These are phyloP conservation scores for Lophius piscatorius DNA, from an alignment of 2,113 vertebrate species.

Conservation along the genomic window DNA sequence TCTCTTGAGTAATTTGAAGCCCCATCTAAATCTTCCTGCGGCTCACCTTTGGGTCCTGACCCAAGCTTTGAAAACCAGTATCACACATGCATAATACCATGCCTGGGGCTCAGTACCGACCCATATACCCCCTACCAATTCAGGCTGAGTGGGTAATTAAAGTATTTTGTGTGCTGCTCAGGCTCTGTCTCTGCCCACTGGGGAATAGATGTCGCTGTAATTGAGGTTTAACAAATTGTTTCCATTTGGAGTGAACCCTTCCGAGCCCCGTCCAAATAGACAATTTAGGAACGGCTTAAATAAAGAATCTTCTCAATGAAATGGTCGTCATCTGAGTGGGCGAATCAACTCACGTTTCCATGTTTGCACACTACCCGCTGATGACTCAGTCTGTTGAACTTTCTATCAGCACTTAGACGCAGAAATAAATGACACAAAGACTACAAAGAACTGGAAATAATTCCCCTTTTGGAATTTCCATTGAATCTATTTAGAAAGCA, in stretches of 20 bases:
- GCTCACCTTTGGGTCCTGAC: slow-evolving; percentile 50
- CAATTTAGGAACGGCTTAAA: slow-evolving; percentile 36
- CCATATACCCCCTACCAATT: slow-evolving; percentile 65
- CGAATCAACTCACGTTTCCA: not conserved
- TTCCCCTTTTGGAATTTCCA: not conserved
- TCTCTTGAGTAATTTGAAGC: slow-evolving; percentile 39
- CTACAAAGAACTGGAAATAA: not conserved
- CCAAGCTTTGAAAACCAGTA: slow-evolving; percentile 42
- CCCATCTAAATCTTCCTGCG: slow-evolving; percentile 24
- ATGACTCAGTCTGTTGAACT: slow-evolving; percentile 2
- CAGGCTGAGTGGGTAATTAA: slow-evolving; percentile 71
- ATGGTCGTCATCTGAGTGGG: not conserved
- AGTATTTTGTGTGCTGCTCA: slow-evolving; percentile 51
- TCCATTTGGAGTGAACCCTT: slow-evolving; percentile 49
- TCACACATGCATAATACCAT: slow-evolving; percentile 36
- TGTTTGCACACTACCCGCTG: slow-evolving; percentile 1
- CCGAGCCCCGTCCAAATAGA: slow-evolving; percentile 41
- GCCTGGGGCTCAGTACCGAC: slow-evolving; percentile 53
- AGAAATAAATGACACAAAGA: not conserved
- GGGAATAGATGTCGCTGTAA: slow-evolving; percentile 53
- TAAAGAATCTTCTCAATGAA: slow-evolving; percentile 25
- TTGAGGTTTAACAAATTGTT: slow-evolving; percentile 60
- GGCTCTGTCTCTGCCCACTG: slow-evolving; percentile 44
- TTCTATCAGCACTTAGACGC: slow-evolving; percentile 20
- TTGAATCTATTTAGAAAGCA: slow-evolving; percentile 5